Evolutionary conservation across 2,888 invertebrate species (phyloP).

Genomic region (Ditula angustiorana): DNA sequence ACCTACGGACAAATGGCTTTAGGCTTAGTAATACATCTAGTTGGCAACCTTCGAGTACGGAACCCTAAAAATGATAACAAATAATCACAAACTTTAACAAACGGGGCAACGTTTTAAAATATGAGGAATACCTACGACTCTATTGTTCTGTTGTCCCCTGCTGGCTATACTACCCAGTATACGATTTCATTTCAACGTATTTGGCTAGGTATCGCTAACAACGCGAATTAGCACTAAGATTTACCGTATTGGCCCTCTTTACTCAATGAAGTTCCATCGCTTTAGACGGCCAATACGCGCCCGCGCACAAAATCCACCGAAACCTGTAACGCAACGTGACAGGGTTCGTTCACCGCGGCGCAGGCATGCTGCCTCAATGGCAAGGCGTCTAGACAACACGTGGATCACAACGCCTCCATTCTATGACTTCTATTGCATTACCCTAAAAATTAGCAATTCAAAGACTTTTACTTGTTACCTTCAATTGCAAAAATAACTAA

Average conservation of each 20-base stretch:
- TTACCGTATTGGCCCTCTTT: constrained; percentile 44
- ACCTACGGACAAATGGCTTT: too few species aligned
- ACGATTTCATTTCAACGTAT: background rate
- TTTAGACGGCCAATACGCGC: constrained; percentile 72
- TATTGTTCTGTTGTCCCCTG: too few species aligned
- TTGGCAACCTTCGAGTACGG: too few species aligned
- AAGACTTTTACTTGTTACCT: too few species aligned
- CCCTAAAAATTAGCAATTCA: background rate
- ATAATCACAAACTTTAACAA: too few species aligned
- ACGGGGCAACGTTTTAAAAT: too few species aligned
- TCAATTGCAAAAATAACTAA: too few species aligned
- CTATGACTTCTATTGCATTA: background rate
- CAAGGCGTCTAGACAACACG: constrained; percentile 36
- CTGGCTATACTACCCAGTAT: background rate
- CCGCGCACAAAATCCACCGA: constrained; percentile 68
- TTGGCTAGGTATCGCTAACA: background rate
- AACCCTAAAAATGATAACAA: too few species aligned
- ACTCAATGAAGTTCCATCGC: constrained; percentile 70
- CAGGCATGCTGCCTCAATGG: constrained; percentile 9
- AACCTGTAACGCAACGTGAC: constrained; percentile 75
- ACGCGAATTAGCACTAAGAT: constrained; percentile 3
- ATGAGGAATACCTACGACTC: too few species aligned
- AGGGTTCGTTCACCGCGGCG: constrained; percentile 79
- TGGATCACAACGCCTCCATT: constrained; percentile 16
- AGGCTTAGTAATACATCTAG: too few species aligned